phyloP scores from a whole-genome alignment of 1,140 invertebrate genomes.

The Nephila pilipes region DNA sequence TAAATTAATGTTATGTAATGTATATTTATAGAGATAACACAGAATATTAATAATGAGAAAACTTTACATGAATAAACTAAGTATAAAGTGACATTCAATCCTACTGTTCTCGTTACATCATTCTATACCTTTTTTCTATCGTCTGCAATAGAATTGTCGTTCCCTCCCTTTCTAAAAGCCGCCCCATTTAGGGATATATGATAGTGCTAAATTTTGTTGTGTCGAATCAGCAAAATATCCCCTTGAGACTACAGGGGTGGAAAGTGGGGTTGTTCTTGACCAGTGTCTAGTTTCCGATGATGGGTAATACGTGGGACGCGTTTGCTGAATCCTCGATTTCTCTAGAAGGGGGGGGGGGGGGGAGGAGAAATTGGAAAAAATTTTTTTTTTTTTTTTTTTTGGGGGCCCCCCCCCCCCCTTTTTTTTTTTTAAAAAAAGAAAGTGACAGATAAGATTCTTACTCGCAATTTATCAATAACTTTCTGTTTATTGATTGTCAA shows the following conservation, averaged over 20 bases:
- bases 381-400: neutral
- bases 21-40: too few relatives aligned
- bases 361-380: neutral
- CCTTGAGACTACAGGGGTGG: neutral
- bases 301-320: neutral
- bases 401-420: neutral
- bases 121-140: too few relatives aligned
- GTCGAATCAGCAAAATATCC: conserved; percentile 62
- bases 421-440: neutral
- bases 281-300: conserved; percentile 47
- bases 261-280: neutral
- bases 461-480: too few relatives aligned
- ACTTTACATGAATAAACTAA: too few relatives aligned
- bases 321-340: conserved; percentile 41
- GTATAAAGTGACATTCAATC: too few relatives aligned
- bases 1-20: too few relatives aligned
- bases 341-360: neutral
- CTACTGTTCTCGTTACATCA: too few relatives aligned
- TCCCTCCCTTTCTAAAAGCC: neutral
- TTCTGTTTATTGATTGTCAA: too few relatives aligned
- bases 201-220: conserved; percentile 44
- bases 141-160: neutral
- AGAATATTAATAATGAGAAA: too few relatives aligned
- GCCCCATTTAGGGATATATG: conserved; percentile 47
- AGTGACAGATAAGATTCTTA: too few relatives aligned